Evolutionary conservation across 2,888 invertebrate species (phyloP).

Genomic region (Tetheella fluctuosa): DNA sequence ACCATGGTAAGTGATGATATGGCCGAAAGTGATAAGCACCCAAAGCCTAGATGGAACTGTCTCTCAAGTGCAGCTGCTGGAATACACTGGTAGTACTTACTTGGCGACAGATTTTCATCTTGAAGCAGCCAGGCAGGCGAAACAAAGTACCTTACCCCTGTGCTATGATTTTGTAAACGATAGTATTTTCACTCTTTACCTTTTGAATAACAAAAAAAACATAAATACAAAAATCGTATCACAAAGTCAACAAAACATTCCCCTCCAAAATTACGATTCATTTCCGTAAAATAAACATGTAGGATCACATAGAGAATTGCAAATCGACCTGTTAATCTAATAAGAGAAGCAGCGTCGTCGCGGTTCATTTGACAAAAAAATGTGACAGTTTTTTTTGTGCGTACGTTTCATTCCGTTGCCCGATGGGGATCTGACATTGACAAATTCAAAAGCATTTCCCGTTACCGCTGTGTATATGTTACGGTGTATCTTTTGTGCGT

Average conservation of each 20-base stretch:
- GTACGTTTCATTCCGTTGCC: conserved; percentile 9
- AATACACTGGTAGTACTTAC: no score
- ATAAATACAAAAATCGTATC: conserved; percentile 47
- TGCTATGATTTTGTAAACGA: no score
- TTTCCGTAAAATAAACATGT: conserved; percentile 83
- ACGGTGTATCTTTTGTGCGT: conserved; percentile 62
- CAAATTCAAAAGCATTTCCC: conserved; percentile 81
- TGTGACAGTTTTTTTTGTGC: conserved; percentile 54
- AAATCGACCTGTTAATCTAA: conserved; percentile 84
- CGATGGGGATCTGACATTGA: conserved; percentile 72
- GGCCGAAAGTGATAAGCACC: no score
- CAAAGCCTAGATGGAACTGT: no score
- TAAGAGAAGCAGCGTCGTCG: conserved; percentile 72
- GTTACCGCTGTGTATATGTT: conserved; percentile 55
- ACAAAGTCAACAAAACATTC: conserved; percentile 73
- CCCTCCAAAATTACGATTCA: conserved; percentile 76
- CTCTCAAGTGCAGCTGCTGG: no score
- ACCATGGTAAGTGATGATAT: no score
- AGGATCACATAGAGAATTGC: conserved; percentile 80
- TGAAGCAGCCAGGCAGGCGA: no score
- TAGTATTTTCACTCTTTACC: no score
- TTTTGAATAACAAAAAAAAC: background rate
- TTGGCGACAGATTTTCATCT: no score
- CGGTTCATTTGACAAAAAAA: conserved; percentile 82
- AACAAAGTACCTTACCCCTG: no score